Evolutionary conservation across 2,888 invertebrate genomes (phyloP).

Genomic region (Drosophila anomalipes): DNA sequence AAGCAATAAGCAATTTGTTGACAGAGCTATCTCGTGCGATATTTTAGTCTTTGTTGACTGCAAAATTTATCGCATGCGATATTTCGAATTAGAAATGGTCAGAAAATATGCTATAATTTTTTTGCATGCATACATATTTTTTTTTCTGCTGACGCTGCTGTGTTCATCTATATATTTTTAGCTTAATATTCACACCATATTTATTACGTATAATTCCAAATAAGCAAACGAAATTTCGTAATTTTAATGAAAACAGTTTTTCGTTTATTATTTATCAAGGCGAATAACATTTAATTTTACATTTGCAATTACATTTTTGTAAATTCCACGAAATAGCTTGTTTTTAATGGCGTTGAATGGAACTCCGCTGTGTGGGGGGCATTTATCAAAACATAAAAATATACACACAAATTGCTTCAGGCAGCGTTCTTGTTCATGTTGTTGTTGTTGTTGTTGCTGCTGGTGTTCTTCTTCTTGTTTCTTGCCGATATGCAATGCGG

Average conservation of each 20-base stretch:
- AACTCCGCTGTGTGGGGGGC: slow-evolving; percentile 63
- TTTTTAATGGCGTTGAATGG: slow-evolving; percentile 59
- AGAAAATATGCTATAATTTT: not conserved
- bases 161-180: not conserved
- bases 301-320: not conserved
- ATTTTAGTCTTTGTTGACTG: not conserved
- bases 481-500: slow-evolving; percentile 24
- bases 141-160: not conserved
- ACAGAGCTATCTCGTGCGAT: slow-evolving; percentile 1
- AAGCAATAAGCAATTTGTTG: not conserved
- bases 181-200: not conserved
- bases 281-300: not conserved
- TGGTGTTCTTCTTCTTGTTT: slow-evolving; percentile 12
- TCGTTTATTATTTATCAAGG: not conserved
- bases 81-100: not conserved
- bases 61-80: slow-evolving; percentile 43
- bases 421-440: slow-evolving; percentile 17
- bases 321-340: not conserved
- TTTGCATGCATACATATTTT: not conserved
- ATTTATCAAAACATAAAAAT: slow-evolving; percentile 82
- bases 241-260: not conserved
- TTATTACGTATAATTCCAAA: not conserved
- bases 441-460: not conserved
- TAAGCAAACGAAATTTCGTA: not conserved
- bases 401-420: slow-evolving; percentile 66